These are phyloP conservation scores for Etheostoma cragini DNA, from an alignment of 2,113 vertebrate species.

Conservation along the genomic window DNA sequence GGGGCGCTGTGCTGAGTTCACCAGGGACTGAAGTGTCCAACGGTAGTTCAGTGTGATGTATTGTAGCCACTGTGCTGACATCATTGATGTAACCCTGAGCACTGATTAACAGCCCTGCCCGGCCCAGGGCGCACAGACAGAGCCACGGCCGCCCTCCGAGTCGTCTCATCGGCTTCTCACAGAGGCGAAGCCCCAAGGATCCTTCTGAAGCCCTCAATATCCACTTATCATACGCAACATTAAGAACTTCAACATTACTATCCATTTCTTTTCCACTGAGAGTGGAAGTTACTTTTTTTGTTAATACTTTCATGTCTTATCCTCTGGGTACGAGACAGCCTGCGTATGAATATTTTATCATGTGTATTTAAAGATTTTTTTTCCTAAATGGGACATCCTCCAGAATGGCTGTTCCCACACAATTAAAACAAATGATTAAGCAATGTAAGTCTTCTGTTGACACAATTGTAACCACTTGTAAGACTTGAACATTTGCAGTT, in stretches of 20 bases:
- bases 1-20: constrained; percentile 19
- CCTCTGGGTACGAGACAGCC: constrained; percentile 52
- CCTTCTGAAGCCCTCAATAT: constrained; percentile 33
- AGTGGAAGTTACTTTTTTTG: constrained; percentile 43
- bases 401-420: constrained; percentile 24
- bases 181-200: constrained; percentile 38
- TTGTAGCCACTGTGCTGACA: constrained; percentile 44
- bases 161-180: constrained; percentile 34
- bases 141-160: constrained; percentile 27
- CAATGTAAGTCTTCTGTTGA: constrained; percentile 45
- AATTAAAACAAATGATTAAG: constrained; percentile 46
- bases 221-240: constrained; percentile 60
- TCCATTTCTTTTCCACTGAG: constrained; percentile 20
- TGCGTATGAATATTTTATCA: constrained; percentile 63
- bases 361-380: constrained; percentile 65
- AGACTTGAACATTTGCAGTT: constrained; percentile 12
- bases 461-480: constrained; percentile 22
- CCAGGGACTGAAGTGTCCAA: constrained; percentile 7
- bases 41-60: constrained; percentile 41
- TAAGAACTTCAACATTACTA: constrained; percentile 52
- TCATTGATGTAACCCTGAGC: constrained; percentile 63
- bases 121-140: constrained; percentile 26
- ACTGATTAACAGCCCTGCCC: constrained; percentile 62
- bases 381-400: constrained; percentile 61
- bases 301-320: constrained; percentile 51